Base-by-base conservation (phyloP, 2,888 invertebrate genomes). In the Andrena hattorfiana region DNA sequence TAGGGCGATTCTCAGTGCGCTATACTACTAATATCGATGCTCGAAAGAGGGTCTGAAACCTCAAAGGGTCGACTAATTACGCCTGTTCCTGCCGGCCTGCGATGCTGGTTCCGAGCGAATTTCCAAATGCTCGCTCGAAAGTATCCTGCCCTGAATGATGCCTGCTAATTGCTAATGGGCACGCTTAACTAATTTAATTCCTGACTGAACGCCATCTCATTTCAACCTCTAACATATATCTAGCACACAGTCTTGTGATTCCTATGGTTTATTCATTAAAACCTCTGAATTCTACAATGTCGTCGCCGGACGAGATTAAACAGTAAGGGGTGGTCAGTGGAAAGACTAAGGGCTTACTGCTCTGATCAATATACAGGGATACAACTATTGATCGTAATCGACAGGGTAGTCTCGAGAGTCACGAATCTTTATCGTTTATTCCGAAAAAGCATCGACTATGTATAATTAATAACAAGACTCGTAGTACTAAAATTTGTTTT, bases 11-110 rank as follows among this genome's bases (percentile, higher is more conserved):
- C 83, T 74, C 67, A 62, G 66, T 54, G 72, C 71, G 66, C 77
- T 77, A 71, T 86, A 77, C 83, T 71, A 82, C 78, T 88, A 88
- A 88, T 88, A 87, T 86, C 87, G 86, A 84, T 83, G 86, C 67
- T 76, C 69, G 77, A 76, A 77, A 82, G 86, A 80, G 87, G 87
- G 87, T 84, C 76, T 69, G 87, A 86, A 88, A 88, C 84, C 87
- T 88, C 88, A 87, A 88, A 87, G 87, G 86, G 87, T 86, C 84
- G 88, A 86, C 86, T 87, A 87, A 87, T 87, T 87, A 85, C 88
- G 75, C 28, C 70, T 32, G 83, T 71, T 83, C 54, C 81, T 74
- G 69, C 77, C 60, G 67, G 75, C 81, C 77, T 48, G 67, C 62
- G 51, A 59, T 69, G 26, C 77, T 26, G 67, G 72, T 80, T 75